Base-by-base conservation (phyloP, 2,888 invertebrate species). In the Troides aeacus region DNA sequence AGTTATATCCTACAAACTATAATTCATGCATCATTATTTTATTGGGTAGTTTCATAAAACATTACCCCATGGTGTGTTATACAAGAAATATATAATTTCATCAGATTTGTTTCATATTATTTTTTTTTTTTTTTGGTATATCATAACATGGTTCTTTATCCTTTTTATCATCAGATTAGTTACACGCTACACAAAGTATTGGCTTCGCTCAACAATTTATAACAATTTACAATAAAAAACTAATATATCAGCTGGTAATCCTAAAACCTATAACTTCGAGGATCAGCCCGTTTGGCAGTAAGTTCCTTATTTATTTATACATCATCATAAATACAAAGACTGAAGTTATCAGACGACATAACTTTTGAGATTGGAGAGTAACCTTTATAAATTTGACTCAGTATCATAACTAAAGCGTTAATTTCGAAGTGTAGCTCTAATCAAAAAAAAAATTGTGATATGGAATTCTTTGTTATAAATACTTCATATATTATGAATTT, bases 311-410 rank as follows among this genome's bases (percentile, higher is more conserved):
- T 30, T 30, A 30, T 30, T 30, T 30, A 30, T 30, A 30, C 30
- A 88, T 90, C 90, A 90, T 91, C 90, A 90, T 90, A 86, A 89
- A 91, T 91, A 89, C 90, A 89, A 89, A 90, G 85, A 84, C 85
- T 81, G 77, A 78, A 83, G 85, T 86, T 89, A 88, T 89, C 85
- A 86, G 87, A 80, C 78, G 82, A 84, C 86, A 82, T 86, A 86
- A 82, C 86, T 88, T 79, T 81, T 77, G 77, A 86, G 85, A 81
- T 87, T 84, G 83, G 84, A 81, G 85, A 84, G 85, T 87, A 81
- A 81, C 81, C 72, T 74, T 74, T 72, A 72, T 73, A 74, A 70
- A 72, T 72, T 71, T 68, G 64, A 70, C 66, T 72, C 67, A 59
- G 42, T 65, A 57, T 66, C 57, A 50, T 72, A 71, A 72, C 71